Conservation (phyloP, 2,888 invertebrate genomes). For the Clivina fossor region DNA sequence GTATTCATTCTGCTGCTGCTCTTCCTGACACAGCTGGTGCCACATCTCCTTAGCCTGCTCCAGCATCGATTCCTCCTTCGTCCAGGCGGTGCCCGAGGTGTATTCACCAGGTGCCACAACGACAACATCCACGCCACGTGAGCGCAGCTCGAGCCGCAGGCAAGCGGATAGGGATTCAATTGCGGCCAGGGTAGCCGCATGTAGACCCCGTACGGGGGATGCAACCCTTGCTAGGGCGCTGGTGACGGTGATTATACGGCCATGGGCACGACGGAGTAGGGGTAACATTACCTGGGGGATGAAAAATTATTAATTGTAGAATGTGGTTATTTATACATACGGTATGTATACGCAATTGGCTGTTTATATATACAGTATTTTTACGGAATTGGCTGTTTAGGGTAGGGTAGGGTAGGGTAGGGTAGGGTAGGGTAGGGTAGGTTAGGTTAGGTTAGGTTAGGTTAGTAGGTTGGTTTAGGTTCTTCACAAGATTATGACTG, state of each 20-base stretch:
- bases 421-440: too few species aligned
- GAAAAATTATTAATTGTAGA: too few species aligned
- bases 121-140: slow-evolving; percentile 80
- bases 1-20: slow-evolving; percentile 75
- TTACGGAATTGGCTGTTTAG: too few species aligned
- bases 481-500: too few species aligned
- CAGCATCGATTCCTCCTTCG: slow-evolving; percentile 60
- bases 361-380: too few species aligned
- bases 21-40: slow-evolving; percentile 73
- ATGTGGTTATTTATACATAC: too few species aligned
- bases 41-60: slow-evolving; percentile 79
- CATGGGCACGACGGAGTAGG: slow-evolving; percentile 73
- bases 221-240: slow-evolving; percentile 80
- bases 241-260: slow-evolving; percentile 77
- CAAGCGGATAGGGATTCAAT: slow-evolving; percentile 80
- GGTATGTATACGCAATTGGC: too few species aligned
- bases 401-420: too few species aligned
- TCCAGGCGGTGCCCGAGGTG: slow-evolving; percentile 77
- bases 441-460: too few species aligned
- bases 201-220: slow-evolving; percentile 78
- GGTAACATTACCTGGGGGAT: slow-evolving; percentile 69
- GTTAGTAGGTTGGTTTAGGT: too few species aligned
- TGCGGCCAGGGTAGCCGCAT: slow-evolving; percentile 76
- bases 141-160: slow-evolving; percentile 75
- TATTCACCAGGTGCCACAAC: slow-evolving; percentile 85